A percentile compares a stretch with the other conserved stretches of the same genome.
Evolutionary conservation across 2,797 vertebrate genomes (phyloP).

Genomic region (Anableps anableps): DNA sequence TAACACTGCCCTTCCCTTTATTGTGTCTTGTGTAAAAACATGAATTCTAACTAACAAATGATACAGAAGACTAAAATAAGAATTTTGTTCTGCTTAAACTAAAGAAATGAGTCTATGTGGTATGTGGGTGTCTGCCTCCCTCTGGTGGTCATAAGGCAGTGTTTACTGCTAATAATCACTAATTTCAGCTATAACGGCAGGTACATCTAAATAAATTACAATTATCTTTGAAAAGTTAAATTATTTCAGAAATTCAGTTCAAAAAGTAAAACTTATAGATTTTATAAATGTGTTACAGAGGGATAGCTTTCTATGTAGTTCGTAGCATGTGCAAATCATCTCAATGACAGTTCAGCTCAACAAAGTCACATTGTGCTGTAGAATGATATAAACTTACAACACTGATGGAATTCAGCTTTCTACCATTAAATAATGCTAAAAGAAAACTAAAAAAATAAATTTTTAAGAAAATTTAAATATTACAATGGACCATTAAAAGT

Average conservation of each 20-base stretch:
- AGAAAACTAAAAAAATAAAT: not conserved
- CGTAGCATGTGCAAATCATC: not conserved
- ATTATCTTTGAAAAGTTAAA: not conserved
- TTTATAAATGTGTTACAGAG: not conserved
- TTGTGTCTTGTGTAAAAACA: not conserved
- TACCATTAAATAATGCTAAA: not conserved
- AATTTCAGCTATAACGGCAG: not conserved
- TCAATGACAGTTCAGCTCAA: not conserved
- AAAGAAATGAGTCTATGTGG: not conserved
- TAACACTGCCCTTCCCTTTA: too few species aligned
- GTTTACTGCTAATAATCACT: not conserved
- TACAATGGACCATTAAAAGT: not conserved
- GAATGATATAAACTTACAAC: not conserved
- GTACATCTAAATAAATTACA: too few species aligned
- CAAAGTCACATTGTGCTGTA: not conserved
- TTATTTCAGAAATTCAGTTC: not conserved
- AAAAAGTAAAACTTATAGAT: not conserved
- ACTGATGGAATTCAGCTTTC: not conserved
- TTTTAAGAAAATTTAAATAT: not conserved
- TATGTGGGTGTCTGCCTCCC: conserved; percentile 42
- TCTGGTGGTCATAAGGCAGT: conserved; percentile 49
- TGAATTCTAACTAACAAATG: not conserved
- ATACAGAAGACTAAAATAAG: not conserved
- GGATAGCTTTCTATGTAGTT: not conserved
- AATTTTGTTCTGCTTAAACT: not conserved